Evolutionary conservation across 2,797 vertebrate species (phyloP), one percentile per base, ranked within the genome.

Genomic region (Brotogeris chrysoptera): DNA sequence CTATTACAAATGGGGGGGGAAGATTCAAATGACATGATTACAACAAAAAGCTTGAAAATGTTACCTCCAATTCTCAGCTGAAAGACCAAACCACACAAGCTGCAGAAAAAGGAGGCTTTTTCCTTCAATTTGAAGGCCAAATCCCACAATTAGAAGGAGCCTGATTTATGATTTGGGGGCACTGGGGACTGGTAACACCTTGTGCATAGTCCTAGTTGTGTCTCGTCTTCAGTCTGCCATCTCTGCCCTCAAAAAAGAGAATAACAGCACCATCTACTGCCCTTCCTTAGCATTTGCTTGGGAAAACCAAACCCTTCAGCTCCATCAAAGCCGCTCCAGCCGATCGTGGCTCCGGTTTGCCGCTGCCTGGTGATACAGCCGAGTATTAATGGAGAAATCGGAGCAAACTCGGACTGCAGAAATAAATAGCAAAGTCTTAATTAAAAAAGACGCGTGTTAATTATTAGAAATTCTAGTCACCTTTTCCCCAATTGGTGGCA

Each of bases 181-280:
- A 3, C 24, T 13, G 55, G 46, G 44, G 41, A 28, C 17, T 4
- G 5, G 4, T 39, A 94, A 55, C 38, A 72, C 72, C 38, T 70
- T 44, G 17, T 38, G 19, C 6, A 5, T 5, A 32, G 47, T 18
- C 32, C 13, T 6, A 7, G 30, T 4, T 46, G 50, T 24, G 47
- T 13, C 39, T 63, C 30, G 34, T 8, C 38, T 78, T 60, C 47
- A 21, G 16, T 3, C 30, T 3, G 25, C n/a, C 49, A 11, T 4
- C 73, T 34, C 30, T 38, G 43, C 11, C 27, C 66, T 80, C 93
- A 76, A 97, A 96, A 96, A 80, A 63, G 94, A 97, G 95, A 94
- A 90, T 93, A 92, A 96, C 86, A 92, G 95, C 97, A 95, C 97
- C 97, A 97, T 93, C 97, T 97, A 95, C 94, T 94, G 97, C 44